These are phyloP conservation scores for Geopemphigus sp. DNA, from an alignment of 1,140 invertebrate genomes.

Conservation along the genomic window DNA sequence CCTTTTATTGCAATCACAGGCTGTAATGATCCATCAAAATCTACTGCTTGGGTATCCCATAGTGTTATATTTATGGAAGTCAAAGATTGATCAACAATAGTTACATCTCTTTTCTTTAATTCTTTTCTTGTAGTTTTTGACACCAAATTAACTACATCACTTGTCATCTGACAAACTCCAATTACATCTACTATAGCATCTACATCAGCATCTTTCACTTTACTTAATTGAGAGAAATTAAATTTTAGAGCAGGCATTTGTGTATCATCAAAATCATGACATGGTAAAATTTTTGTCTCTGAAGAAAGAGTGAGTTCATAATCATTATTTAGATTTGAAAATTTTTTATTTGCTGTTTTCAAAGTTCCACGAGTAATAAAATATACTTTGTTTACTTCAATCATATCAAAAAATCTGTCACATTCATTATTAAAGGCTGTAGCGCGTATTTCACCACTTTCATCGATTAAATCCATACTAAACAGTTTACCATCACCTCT, in stretches of 20 bases:
- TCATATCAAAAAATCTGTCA: conserved; percentile 86
- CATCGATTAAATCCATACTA: conserved; percentile 87
- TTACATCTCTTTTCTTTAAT: conserved; percentile 85
- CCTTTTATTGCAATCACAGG: conserved; percentile 84
- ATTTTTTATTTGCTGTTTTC: conserved; percentile 92
- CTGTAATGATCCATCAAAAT: conserved; percentile 72
- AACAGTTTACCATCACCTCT: conserved; percentile 92
- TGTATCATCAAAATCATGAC: conserved; percentile 63
- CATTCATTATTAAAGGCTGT: conserved; percentile 88
- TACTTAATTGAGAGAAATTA: conserved; percentile 75
- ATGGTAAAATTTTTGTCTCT: conserved; percentile 75
- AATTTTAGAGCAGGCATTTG: conserved; percentile 76
- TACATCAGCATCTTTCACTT: conserved; percentile 67
- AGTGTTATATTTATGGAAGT: conserved; percentile 72
- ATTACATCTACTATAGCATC: conserved; percentile 84
- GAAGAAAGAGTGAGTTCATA: conserved; percentile 91
- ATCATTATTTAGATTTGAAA: conserved; percentile 80
- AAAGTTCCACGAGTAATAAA: conserved; percentile 78
- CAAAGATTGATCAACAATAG: conserved; percentile 81
- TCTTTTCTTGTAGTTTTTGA: conserved; percentile 74
- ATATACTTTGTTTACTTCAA: conserved; percentile 72
- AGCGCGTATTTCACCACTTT: conserved; percentile 91
- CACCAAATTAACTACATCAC: conserved; percentile 72
- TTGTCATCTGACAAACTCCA: conserved; percentile 77
- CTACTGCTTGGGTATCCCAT: conserved; percentile 80